phyloP scores from a whole-genome alignment of 2,113 vertebrate species.

The Hipposideros armiger region DNA sequence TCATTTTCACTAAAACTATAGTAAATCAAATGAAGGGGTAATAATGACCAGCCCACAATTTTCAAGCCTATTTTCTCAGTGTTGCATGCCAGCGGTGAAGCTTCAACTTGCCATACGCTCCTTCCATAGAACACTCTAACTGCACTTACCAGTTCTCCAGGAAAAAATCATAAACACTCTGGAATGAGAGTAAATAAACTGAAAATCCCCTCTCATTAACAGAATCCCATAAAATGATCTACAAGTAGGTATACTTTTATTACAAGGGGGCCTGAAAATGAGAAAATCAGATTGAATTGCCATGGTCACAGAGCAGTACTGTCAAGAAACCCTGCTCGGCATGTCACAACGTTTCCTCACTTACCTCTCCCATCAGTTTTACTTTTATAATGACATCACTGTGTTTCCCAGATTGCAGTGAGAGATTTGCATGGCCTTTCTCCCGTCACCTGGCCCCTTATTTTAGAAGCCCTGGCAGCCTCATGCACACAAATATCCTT shows the following conservation, averaged over 20 bases:
- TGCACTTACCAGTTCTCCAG: neutral
- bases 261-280: neutral
- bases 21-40: neutral
- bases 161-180: neutral
- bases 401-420: neutral
- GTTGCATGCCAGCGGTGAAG: neutral
- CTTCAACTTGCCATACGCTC: neutral
- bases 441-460: neutral
- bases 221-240: neutral
- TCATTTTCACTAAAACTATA: neutral
- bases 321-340: neutral
- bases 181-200: neutral
- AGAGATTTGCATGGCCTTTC: neutral
- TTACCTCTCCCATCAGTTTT: neutral
- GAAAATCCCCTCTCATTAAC: neutral
- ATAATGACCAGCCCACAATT: neutral
- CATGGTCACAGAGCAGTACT: neutral
- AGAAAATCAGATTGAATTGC: neutral
- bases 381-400: neutral
- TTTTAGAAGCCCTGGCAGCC: neutral
- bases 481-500: neutral
- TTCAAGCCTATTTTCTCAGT: neutral
- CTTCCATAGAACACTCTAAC: neutral
- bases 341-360: accelerated
- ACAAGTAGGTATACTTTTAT: neutral